phyloP scores from a whole-genome alignment of 2,888 invertebrate species.

The Neoscelio sp. region DNA sequence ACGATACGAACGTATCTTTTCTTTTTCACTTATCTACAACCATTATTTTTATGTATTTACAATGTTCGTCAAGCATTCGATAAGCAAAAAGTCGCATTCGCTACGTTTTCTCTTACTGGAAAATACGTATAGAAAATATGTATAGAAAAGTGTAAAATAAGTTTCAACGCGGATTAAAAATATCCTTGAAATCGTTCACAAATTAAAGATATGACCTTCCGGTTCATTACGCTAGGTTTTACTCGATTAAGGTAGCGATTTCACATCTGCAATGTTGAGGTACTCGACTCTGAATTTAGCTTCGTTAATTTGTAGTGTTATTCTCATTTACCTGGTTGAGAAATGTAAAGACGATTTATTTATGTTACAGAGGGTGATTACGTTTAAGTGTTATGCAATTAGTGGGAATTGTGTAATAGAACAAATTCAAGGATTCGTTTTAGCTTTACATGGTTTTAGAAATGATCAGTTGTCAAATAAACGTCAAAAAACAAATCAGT shows the following conservation, averaged over 20 bases:
- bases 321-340: neutral
- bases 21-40: constrained; percentile 15
- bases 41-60: constrained; percentile 23
- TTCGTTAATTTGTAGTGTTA: no score
- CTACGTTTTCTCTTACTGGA: constrained; percentile 23
- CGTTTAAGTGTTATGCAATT: no score
- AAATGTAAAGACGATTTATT: neutral
- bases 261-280: neutral
- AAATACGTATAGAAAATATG: constrained; percentile 52
- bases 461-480: no score
- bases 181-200: constrained; percentile 54
- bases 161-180: constrained; percentile 37
- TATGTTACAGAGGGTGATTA: no score
- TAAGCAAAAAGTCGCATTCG: constrained; percentile 28
- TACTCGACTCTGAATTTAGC: constrained; percentile 21
- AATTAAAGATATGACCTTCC: constrained; percentile 35
- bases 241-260: neutral
- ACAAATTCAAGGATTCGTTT: no score
- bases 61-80: constrained; percentile 35
- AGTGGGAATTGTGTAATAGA: no score
- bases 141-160: constrained; percentile 61
- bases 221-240: constrained; percentile 4
- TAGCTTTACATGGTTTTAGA: no score
- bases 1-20: constrained; percentile 3
- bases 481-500: no score